phyloP scores from a whole-genome alignment of 2,113 vertebrate genomes.

The Hemibagrus wyckioides region DNA sequence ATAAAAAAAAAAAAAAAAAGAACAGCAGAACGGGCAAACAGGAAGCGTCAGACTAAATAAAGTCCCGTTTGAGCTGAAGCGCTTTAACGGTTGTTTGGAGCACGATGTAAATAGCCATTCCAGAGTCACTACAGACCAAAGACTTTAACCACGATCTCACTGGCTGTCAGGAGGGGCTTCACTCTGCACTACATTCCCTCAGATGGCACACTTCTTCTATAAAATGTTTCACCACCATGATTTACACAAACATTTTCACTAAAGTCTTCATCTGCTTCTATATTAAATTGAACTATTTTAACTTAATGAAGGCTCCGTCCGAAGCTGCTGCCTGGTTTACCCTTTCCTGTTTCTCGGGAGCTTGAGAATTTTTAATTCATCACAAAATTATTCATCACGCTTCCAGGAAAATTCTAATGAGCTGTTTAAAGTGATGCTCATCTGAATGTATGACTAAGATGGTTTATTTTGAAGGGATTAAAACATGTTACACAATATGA shows the following conservation, averaged over 20 bases:
- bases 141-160: slow-evolving; percentile 22
- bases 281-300: background rate
- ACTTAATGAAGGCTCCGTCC: background rate
- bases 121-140: slow-evolving; percentile 31
- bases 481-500: background rate
- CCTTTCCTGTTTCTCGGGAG: background rate
- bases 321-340: background rate
- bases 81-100: slow-evolving; percentile 46
- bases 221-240: background rate
- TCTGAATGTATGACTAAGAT: background rate
- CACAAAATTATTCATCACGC: background rate
- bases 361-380: background rate
- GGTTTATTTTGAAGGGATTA: background rate
- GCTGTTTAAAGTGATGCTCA: background rate
- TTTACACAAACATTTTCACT: background rate
- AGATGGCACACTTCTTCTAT: background rate
- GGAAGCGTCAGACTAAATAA: slow-evolving; percentile 73
- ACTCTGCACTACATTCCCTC: background rate
- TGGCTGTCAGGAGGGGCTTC: background rate
- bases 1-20: background rate
- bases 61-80: slow-evolving; percentile 45
- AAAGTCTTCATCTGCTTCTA: background rate
- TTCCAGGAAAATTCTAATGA: background rate
- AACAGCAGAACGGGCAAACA: slow-evolving; percentile 64
- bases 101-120: slow-evolving; percentile 42